phyloP scores from a whole-genome alignment of 1,140 invertebrate genomes.

The Penaeus vannamei region DNA sequence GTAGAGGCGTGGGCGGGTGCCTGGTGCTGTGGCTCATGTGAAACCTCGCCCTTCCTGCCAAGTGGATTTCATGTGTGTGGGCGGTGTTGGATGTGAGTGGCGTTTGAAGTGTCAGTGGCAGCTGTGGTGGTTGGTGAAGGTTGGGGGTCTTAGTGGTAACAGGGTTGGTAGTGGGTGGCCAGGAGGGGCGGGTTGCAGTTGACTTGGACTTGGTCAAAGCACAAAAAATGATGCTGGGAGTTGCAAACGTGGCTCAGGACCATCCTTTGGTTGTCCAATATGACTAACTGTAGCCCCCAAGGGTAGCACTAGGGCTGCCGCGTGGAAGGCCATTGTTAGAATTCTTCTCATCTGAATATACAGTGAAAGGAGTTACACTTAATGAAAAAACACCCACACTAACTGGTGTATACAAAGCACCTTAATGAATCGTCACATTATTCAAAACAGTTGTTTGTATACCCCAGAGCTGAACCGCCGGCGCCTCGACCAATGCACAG shows the following conservation, averaged over 20 bases:
- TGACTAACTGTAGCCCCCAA: too few relatives aligned
- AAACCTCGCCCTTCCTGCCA: slow-evolving; percentile 37
- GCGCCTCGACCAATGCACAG: slow-evolving; percentile 44
- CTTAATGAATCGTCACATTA: too few relatives aligned
- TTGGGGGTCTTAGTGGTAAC: slow-evolving; percentile 48
- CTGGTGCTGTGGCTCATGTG: slow-evolving; percentile 54
- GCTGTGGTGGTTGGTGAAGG: slow-evolving; percentile 40
- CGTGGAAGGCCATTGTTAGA: too few relatives aligned
- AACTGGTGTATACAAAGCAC: too few relatives aligned
- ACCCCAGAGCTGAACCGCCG: slow-evolving; percentile 13
- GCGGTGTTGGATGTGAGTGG: slow-evolving; percentile 23
- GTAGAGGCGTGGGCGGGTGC: slow-evolving; percentile 19
- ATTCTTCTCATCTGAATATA: background rate
- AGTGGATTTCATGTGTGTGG: slow-evolving; percentile 43
- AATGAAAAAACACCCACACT: background rate
- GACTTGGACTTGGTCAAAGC: slow-evolving; percentile 67
- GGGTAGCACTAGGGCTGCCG: too few relatives aligned
- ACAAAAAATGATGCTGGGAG: slow-evolving; percentile 68
- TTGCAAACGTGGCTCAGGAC: slow-evolving; percentile 55
- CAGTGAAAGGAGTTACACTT: slow-evolving; percentile 1
- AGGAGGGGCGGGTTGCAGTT: slow-evolving; percentile 64
- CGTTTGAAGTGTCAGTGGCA: background rate
- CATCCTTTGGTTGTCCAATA: slow-evolving; percentile 45
- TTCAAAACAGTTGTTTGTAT: slow-evolving; percentile 20
- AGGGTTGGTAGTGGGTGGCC: slow-evolving; percentile 55